A percentile compares a stretch with the other conserved stretches of the same genome.
These are phyloP conservation scores for Oncorhynchus nerka DNA, from an alignment of 2,113 vertebrate species.

Conservation along the genomic window DNA sequence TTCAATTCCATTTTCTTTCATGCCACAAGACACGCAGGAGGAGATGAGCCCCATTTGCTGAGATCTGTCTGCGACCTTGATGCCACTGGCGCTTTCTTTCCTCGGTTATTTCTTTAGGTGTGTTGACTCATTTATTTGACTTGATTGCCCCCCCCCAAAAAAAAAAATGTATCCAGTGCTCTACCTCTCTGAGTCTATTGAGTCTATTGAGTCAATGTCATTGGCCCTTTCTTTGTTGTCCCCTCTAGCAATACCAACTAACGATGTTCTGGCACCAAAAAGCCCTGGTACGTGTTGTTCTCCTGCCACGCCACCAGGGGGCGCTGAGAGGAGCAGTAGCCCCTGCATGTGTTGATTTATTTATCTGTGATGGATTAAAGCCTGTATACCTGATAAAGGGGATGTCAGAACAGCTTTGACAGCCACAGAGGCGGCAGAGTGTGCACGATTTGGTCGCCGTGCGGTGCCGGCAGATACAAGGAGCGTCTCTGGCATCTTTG, in stretches of 20 bases:
- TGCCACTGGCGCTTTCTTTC: background rate
- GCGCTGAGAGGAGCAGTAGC: constrained; percentile 56
- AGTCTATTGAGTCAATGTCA: too few relatives aligned
- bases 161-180: constrained; percentile 18
- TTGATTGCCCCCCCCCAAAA: constrained; percentile 4
- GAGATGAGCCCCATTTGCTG: constrained; percentile 56
- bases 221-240: background rate
- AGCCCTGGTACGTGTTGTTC: constrained; percentile 34
- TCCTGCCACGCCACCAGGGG: constrained; percentile 66
- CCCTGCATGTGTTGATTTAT: constrained; percentile 72
- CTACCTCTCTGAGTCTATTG: constrained; percentile 4
- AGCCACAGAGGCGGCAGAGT: constrained; percentile 73
- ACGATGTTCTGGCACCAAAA: background rate
- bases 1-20: constrained; percentile 42
- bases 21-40: constrained; percentile 42
- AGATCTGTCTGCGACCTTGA: constrained; percentile 36
- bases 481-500: constrained; percentile 73
- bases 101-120: constrained; percentile 30
- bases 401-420: constrained; percentile 75
- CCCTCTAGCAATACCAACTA: background rate
- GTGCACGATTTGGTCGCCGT: constrained; percentile 75
- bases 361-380: constrained; percentile 76
- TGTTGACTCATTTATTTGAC: constrained; percentile 37
- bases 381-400: constrained; percentile 76
- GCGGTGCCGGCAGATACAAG: constrained; percentile 71